Base-by-base conservation (phyloP, 1,140 invertebrate species). In the Reticulitermes speratus region DNA sequence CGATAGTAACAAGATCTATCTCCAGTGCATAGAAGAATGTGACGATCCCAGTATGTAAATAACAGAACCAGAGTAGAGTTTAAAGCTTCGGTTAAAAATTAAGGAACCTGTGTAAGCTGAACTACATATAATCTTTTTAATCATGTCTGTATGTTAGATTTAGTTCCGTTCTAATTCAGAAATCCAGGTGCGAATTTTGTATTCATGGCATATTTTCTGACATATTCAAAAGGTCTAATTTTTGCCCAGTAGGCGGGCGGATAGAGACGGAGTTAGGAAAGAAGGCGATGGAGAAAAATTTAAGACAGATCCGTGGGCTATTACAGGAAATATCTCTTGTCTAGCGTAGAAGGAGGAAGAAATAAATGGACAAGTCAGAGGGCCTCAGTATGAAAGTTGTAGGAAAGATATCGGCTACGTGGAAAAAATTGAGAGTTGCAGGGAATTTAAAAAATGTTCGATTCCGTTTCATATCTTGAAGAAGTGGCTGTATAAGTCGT, bases 241-340 rank as follows among this genome's bases (percentile, higher is more conserved):
- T 75, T 75, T 75, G 3, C n/a, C n/a, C 25, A 11, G 1, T 30
- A 30, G 65, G n/a, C 65, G 7, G 65, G n/a, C 65, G 25, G 65
- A 75, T 12, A 23, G 12, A 19, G 65, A n/a, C 30, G n/a, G 14
- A 14, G n/a, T 8, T 75, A 8, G 65, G 25, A 75, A 75, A 75
- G 25, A 75, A 30, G 8, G 21, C 59, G 59, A 12, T 19, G 59
- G 65, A 30, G 65, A 30, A 14, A 75, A 75, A 75, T 75, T n/a
- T 30, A n/a, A 25, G 65, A 25, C n/a, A 14, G n/a, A 8, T 75
- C n/a, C 65, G n/a, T 8, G 65, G 65, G 65, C 65, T 75, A 75
- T 75, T 75, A 75, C 65, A 75, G 65, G 30, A 75, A 75, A 75
- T 75, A 75, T 75, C 65, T 75, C 55, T 38, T 59, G 59, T 65